Evolutionary conservation across 2,797 vertebrate genomes (phyloP).

Genomic region (Ceryle rudis): DNA sequence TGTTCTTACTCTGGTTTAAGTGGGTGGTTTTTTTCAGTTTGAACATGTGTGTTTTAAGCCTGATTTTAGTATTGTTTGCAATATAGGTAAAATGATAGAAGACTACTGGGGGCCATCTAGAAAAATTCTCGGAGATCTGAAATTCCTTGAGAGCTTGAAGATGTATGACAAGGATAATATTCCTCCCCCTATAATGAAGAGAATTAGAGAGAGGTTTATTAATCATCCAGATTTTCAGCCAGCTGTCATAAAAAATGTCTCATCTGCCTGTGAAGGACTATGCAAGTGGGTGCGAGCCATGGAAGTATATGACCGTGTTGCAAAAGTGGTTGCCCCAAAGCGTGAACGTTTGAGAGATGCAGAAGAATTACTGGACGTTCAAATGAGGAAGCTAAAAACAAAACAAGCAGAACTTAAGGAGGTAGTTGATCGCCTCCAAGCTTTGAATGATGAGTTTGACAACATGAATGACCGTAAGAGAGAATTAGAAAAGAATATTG

Average conservation of each 20-base stretch:
- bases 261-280: slow-evolving; percentile 92
- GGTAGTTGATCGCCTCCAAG: slow-evolving; percentile 86
- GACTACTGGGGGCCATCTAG: slow-evolving; percentile 93
- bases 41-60: background rate
- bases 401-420: slow-evolving; percentile 89
- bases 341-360: slow-evolving; percentile 84
- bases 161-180: slow-evolving; percentile 92
- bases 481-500: slow-evolving; percentile 87
- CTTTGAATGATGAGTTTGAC: slow-evolving; percentile 86
- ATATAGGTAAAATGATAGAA: slow-evolving; percentile 92
- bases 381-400: slow-evolving; percentile 85
- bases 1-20: background rate
- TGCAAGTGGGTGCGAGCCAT: slow-evolving; percentile 96
- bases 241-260: slow-evolving; percentile 90
- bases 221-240: slow-evolving; percentile 91
- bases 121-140: slow-evolving; percentile 93
- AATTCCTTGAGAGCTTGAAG: slow-evolving; percentile 91
- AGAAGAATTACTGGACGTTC: slow-evolving; percentile 80
- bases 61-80: slow-evolving; percentile 13
- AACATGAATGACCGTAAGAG: slow-evolving; percentile 86
- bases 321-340: slow-evolving; percentile 92
- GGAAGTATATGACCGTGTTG: slow-evolving; percentile 91
- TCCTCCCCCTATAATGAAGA: slow-evolving; percentile 84
- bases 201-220: slow-evolving; percentile 90
- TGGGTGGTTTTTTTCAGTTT: background rate